Evolutionary conservation across 2,797 vertebrate genomes (phyloP), one percentile per base, ranked within the genome.

Genomic region (Typhlichthys eigenmanni): DNA sequence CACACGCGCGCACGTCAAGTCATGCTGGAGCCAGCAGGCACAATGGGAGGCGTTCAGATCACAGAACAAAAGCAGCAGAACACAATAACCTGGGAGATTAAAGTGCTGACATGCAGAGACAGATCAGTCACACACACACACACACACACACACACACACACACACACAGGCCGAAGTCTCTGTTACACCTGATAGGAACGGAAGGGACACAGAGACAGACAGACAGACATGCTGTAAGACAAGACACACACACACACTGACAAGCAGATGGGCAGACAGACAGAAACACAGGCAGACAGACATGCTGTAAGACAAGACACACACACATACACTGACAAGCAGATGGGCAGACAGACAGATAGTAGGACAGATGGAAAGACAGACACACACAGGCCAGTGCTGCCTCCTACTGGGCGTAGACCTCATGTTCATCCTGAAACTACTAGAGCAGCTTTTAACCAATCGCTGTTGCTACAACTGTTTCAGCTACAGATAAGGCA

Each of bases 71-170:
- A 76, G 79, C 69, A 62, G 78, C 66, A 62, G 76, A 82, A 77
- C 65, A 71, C 74, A 80, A 78, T 75, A 86, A 76, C 61, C 69
- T 75, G 74, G 61, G 72, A 84, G 53, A 81, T 29, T 29, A 74
- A 77, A 83, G 68, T 71, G 73, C 75, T 82, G 83, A 85, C 78
- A 80, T 71, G 56, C 74, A 72, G 79, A 80, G 75, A 86, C 45
- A 61, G 60, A 66, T 48, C 43, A 48, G 47, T 17, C 13, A 13
- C 67, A 66, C 38, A 43, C 52, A 54, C 17, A 54, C 52, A 24
- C 19, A 5, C 29, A 32, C 10, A 55, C 13, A 19, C n/a, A 58
- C 14, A 11, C 2, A 45, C 38, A 13, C 34, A 47, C 52, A 19
- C 62, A 47, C 61, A 47, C 64, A 79, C 66, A 71, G 68, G 64